These are phyloP conservation scores for Eledone cirrhosa DNA, from an alignment of 2,888 invertebrate genomes.

Conservation along the genomic window DNA sequence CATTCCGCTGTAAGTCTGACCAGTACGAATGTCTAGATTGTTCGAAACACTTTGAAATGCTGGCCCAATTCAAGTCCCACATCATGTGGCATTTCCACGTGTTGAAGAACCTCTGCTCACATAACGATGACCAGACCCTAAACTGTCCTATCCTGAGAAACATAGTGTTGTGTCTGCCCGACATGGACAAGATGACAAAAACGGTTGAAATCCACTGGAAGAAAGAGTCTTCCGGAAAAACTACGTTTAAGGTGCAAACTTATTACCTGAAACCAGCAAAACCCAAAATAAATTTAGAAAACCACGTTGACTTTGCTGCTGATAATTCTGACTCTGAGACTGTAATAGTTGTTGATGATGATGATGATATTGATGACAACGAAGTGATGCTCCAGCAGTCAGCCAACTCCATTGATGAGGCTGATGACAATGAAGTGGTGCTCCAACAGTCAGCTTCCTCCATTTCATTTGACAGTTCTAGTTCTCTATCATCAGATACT, in stretches of 20 bases:
- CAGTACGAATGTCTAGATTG: neutral
- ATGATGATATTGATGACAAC: no score
- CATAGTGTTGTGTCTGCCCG: neutral
- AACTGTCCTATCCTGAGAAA: neutral
- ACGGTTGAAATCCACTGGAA: neutral
- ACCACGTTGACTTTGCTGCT: no score
- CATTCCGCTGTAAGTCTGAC: neutral
- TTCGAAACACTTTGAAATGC: neutral
- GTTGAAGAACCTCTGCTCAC: neutral
- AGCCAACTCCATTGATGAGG: no score
- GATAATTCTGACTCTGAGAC: no score
- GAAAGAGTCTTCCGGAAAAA: neutral
- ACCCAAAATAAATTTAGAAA: no score
- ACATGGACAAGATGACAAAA: neutral
- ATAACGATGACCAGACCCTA: neutral
- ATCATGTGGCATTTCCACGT: slow-evolving; percentile 14
- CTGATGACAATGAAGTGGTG: no score
- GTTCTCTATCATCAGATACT: no score
- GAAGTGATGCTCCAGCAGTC: no score
- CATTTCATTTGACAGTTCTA: no score
- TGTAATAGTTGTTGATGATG: no score
- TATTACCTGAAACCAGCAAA: no score
- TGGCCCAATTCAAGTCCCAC: neutral
- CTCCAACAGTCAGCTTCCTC: no score
- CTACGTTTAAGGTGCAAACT: neutral